phyloP scores from a whole-genome alignment of 1,140 invertebrate species.

The Pteromalus puparum region DNA sequence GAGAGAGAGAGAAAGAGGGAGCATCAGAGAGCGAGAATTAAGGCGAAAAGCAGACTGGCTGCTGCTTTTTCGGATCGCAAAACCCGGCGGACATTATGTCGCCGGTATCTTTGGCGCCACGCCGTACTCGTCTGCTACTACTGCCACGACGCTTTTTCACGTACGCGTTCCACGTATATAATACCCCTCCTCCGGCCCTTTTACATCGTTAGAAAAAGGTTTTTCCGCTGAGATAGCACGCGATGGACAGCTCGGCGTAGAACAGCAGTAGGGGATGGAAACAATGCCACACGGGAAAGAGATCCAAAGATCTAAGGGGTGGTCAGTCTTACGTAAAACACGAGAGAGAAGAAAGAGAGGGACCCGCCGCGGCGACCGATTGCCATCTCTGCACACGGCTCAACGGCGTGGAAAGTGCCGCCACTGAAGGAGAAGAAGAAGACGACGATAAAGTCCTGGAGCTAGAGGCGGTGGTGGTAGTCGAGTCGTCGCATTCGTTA shows the following conservation, averaged over 20 bases:
- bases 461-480: neutral
- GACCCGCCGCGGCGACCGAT: neutral
- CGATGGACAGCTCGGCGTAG: neutral
- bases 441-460: constrained; percentile 40
- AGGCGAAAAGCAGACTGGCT: constrained; percentile 18
- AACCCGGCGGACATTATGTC: constrained; percentile 60
- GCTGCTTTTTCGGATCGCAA: constrained; percentile 40
- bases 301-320: neutral
- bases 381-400: constrained; percentile 16
- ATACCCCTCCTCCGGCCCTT: no score
- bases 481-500: constrained; percentile 41
- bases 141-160: neutral
- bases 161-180: neutral
- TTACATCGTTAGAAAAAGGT: neutral
- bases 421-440: neutral
- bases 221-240: neutral
- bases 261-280: neutral
- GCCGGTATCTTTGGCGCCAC: constrained; percentile 37
- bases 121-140: neutral
- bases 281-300: neutral
- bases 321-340: neutral
- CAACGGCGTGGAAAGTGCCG: constrained; percentile 6
- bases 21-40: constrained; percentile 27
- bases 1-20: neutral
- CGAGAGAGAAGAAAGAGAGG: neutral